Evolutionary conservation across 2,888 invertebrate species (phyloP), one percentile per base, ranked within the genome.

Genomic region (Melanotus villosus): DNA sequence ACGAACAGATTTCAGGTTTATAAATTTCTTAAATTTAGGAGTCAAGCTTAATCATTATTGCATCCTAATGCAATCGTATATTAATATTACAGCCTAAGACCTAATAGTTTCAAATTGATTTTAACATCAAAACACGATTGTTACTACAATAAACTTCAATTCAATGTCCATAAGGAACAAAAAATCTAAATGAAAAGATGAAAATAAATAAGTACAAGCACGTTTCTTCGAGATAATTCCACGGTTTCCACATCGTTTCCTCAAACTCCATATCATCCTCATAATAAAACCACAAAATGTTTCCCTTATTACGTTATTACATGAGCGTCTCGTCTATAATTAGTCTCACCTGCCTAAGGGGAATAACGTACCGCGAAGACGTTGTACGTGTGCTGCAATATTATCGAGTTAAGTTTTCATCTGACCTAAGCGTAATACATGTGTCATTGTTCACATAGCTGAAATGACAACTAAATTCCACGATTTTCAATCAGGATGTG

Each of bases 301-400:
- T 59, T 59, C 47, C 64, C 65, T 38, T 66, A 59, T 59, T 66
- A 66, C 52, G 16, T 38, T 66, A 59, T 59, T 66, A 66, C 52
- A 26, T 2, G 47, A 56, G 30, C 65, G 34, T 59, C 65, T 59
- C 50, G n/a, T 30, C 50, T 38, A 41, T 66, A 59, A 66, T 66
- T 66, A 66, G 59, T 30, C 34, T 58, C 43, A 23, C 45, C 57
- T 23, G 34, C 65, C 65, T 58, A 23, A 63, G 32, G 64, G 64
- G 64, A 64, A 64, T 64, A 64, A 56, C 43, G 43, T 45, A 64
- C 64, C 64, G 26, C 64, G 41, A 64, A 64, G 30, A 56, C 43
- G 54, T 23, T 34, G 62, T 50, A 38, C 26, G 50, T 43, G 30
- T 30, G 10, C 52, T 38, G 50, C 45, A 50, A 60, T 50, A 47